Evolutionary conservation across 1,140 invertebrate genomes (phyloP).

Genomic region (Ceratina calcarata): DNA sequence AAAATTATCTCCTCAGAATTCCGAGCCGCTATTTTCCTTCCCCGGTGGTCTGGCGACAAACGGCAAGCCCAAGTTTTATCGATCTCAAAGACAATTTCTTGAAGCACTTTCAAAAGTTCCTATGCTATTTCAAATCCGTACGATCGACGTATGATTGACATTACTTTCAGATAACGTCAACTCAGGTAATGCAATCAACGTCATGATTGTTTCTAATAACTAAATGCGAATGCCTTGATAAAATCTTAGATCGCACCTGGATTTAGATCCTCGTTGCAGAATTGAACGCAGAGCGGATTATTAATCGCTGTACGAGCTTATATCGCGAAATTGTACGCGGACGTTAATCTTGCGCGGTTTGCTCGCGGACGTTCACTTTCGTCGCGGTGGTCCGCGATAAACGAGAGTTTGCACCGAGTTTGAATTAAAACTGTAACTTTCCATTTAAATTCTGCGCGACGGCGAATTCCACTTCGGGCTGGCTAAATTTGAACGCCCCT

Average conservation of each 20-base stretch:
- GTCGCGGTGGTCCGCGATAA: conserved; percentile 21
- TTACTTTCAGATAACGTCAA: no score
- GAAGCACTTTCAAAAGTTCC: no score
- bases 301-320: background rate
- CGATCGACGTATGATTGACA: no score
- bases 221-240: no score
- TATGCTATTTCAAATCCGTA: no score
- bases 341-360: conserved; percentile 17
- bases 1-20: conserved; percentile 54
- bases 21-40: conserved; percentile 3
- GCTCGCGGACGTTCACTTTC: conserved; percentile 16
- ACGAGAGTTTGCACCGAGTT: conserved; percentile 23
- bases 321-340: background rate
- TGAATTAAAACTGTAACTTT: conserved; percentile 54
- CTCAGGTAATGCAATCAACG: no score
- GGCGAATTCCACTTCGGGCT: background rate
- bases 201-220: no score
- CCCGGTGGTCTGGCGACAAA: no score
- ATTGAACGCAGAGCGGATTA: background rate
- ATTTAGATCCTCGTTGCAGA: no score
- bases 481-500: conserved; percentile 34
- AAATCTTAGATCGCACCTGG: no score
- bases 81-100: no score
- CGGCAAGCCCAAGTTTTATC: no score
- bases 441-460: conserved; percentile 32